Percentiles rank a stretch among this genome's conserved stretches.
These are phyloP conservation scores for Dysidea cf. avara DNA, from an alignment of 37 sponge, comb jelly and placozoan species.

Conservation along the genomic window DNA sequence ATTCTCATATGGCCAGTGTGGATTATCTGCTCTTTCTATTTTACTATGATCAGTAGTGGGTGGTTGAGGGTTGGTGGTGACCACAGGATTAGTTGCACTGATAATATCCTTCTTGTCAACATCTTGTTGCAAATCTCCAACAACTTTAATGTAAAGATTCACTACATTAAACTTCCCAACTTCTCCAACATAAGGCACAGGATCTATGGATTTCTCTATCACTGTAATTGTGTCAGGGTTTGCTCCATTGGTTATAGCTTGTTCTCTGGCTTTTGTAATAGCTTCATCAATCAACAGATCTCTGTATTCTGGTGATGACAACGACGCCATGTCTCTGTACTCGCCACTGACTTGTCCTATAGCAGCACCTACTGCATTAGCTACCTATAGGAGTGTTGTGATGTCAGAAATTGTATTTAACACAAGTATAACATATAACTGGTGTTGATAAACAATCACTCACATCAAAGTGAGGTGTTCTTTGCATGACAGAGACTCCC, in stretches of 20 bases:
- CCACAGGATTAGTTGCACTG: not conserved
- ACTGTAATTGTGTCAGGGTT: slow-evolving; percentile 30
- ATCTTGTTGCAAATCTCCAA: slow-evolving; percentile 48
- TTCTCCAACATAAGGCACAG: slow-evolving; percentile 33
- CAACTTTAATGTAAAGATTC: slow-evolving; percentile 65
- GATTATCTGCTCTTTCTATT: not conserved
- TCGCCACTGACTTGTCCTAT: slow-evolving; percentile 67
- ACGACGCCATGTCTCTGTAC: slow-evolving; percentile 1
- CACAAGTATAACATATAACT: not conserved
- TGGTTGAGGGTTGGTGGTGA: not conserved
- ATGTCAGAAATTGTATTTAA: not conserved
- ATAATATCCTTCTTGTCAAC: not conserved
- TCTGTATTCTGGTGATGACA: slow-evolving; percentile 6
- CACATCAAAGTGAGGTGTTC: slow-evolving; percentile 62
- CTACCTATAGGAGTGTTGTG: slow-evolving; percentile 43
- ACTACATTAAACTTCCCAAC: slow-evolving; percentile 24
- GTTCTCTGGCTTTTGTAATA: slow-evolving; percentile 21
- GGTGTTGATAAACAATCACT: slow-evolving; percentile 11
- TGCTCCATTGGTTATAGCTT: slow-evolving; percentile 25
- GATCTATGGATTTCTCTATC: slow-evolving; percentile 49
- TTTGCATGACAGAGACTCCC: slow-evolving; percentile 50
- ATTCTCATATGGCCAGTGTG: slow-evolving; percentile 57
- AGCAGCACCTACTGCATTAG: slow-evolving; percentile 93
- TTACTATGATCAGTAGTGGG: too few relatives aligned
- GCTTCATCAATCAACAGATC: not conserved